Base-by-base conservation (phyloP, 2,797 vertebrate genomes). In the Jordanella pulchra region DNA sequence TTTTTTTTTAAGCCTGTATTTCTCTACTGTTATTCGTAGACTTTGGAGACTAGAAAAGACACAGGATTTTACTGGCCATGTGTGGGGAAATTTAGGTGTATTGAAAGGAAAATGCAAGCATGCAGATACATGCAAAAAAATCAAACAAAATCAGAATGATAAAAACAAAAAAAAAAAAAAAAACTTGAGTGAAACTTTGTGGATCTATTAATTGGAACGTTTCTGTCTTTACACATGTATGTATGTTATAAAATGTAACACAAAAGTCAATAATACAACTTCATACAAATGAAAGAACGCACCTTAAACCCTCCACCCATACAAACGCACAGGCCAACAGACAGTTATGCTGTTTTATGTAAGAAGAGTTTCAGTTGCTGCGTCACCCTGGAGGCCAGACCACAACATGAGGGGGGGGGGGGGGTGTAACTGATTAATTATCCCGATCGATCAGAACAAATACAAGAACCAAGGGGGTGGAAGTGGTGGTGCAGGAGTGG, bases 341-440 rank as follows among this genome's bases (percentile, higher is more conserved):
- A 67, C 82, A 75, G 82, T 85, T 87, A 75, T 10, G 10, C 2
- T 5, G 65, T 54, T 86, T 75, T 85, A 74, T 79, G 75, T 80
- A 81, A 82, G 70, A 82, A 27, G 45, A 80, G 71, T 80, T 84
- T 86, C 79, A 79, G 80, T 82, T 80, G 73, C 73, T 76, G 77
- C 69, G 77, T 80, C 80, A 81, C 69, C 54, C 65, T 65, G 58
- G 55, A 12, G 23, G 58, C 18, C 63, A 12, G 55, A 81, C 72
- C 71, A 71, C 75, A 82, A 65, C 65, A 79, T 64, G 47, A 25
- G 10, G 51, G 68, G 4, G 28, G n/a, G 13, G 42, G 47, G 30
- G 28, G n/a, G 13, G 42, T 39, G 30, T 18, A 7, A 72, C 35
- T 55, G 55, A 70, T 70, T 50, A 10, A 56, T 69, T 48, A 42